Conservation (phyloP, 1,140 invertebrate genomes). For the Atopsyche davidsoni region DNA sequence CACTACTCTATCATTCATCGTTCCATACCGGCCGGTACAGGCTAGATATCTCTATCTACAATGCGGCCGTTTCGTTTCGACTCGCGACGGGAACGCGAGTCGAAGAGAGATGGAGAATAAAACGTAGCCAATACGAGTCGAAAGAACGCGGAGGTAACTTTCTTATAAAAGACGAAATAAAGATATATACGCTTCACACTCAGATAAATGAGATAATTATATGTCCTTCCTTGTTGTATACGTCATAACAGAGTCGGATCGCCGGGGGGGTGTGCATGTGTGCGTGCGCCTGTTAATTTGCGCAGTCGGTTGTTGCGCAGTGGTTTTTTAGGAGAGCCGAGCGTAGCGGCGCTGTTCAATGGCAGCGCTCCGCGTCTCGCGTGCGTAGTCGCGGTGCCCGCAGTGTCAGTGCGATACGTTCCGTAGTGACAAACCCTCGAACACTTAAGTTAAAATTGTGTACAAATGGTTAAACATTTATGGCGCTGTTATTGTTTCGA, state of each 20-base stretch:
- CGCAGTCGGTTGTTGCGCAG: constrained; percentile 26
- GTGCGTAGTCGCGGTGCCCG: constrained; percentile 15
- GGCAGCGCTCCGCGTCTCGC: constrained; percentile 13
- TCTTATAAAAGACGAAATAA: background rate
- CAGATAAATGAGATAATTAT: constrained; percentile 15
- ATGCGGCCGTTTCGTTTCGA: too few relatives aligned
- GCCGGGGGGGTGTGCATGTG: background rate
- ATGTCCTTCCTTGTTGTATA: constrained; percentile 22
- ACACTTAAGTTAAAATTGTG: constrained; percentile 26
- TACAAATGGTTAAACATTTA: constrained; percentile 31
- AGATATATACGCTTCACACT: constrained; percentile 4
- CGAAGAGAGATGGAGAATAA: too few relatives aligned
- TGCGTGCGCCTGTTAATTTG: constrained; percentile 25
- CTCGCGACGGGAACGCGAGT: too few relatives aligned
- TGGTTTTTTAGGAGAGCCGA: constrained; percentile 21
- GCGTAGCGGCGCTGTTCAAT: constrained; percentile 10
- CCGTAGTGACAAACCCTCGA: constrained; percentile 10
- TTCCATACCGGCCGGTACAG: constrained; percentile 4
- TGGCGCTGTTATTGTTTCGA: constrained; percentile 28
- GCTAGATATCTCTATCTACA: too few relatives aligned
- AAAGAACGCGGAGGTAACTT: background rate
- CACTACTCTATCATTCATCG: constrained; percentile 8
- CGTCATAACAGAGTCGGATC: constrained; percentile 8
- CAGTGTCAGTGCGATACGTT: constrained; percentile 17
- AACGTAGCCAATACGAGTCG: too few relatives aligned